phyloP scores from a whole-genome alignment of 2,113 vertebrate genomes.

The Isichthys henryi region DNA sequence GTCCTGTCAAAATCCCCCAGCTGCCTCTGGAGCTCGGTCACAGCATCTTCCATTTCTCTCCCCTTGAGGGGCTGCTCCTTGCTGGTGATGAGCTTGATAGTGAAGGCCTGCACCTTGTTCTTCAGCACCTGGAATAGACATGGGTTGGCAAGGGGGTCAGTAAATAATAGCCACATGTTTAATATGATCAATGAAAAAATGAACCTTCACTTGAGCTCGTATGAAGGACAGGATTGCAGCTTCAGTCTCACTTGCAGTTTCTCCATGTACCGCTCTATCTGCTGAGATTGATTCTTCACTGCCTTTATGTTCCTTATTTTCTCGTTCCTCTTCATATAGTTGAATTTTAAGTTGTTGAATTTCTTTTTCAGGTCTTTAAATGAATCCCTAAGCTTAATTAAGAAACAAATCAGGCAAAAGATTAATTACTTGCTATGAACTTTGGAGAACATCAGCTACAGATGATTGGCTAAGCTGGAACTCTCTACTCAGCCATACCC shows the following conservation, averaged over 20 bases:
- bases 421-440: not conserved
- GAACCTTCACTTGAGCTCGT: not conserved
- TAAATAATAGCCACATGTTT: not conserved
- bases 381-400: constrained; percentile 68
- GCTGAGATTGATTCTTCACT: constrained; percentile 74
- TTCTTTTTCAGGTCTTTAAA: constrained; percentile 84
- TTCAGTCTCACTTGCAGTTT: constrained; percentile 65
- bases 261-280: constrained; percentile 67
- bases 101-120: constrained; percentile 64
- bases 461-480: not conserved
- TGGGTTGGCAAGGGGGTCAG: not conserved
- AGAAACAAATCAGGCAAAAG: not conserved
- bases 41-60: constrained; percentile 49
- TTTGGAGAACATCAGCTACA: not conserved
- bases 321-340: constrained; percentile 76
- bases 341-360: constrained; percentile 83
- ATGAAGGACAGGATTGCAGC: not conserved
- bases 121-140: constrained; percentile 59
- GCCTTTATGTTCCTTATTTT: constrained; percentile 70
- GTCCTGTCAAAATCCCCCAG: constrained; percentile 67
- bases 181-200: not conserved
- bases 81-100: constrained; percentile 53
- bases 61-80: constrained; percentile 48
- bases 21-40: constrained; percentile 71
- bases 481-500: not conserved